Evolutionary conservation across 2,797 vertebrate genomes (phyloP), one percentile per base, ranked within the genome.

Genomic region (Malacoctenus gilli): DNA sequence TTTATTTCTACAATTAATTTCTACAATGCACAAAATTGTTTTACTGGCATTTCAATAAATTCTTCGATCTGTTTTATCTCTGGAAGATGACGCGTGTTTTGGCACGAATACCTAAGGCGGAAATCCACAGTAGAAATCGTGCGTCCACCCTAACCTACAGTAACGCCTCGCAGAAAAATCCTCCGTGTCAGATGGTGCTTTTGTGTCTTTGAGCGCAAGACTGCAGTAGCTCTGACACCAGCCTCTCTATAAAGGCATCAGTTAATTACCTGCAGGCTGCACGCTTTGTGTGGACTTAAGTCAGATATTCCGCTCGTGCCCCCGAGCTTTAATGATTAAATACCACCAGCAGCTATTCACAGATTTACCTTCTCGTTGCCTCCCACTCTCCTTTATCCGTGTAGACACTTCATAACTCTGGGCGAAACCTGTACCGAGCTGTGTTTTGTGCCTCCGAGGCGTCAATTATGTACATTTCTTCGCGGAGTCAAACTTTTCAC

Each of bases 401-500:
- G 38, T 39, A 58, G 60, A 48, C 10, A 11, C 47, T 19, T 68
- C 30, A 42, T 61, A 58, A 70, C 68, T 79, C 64, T 55, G 53
- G 71, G 78, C 46, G 3, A 59, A 56, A 54, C 47, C 58, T 76
- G 59, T 52, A 67, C 69, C 40, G 31, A 65, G 64, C 57, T 31
- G 22, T 40, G 41, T 21, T 75, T 60, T 0, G 23, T 36, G 41
- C 60, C 85, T 66, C 47, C 28, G 50, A 67, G 83, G 49, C 38
- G 31, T 51, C 76, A 82, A 82, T 84, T 85, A 79, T 73, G 51
- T n/a, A 20, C 68, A 61, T 68, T 57, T 71, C 57, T 62, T 72
- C 55, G 55, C 35, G 1, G 30, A 67, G 47, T 76, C 75, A 80
- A 86, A 77, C 72, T 78, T 77, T 83, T 85, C 68, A 82, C 80